These are phyloP conservation scores for Turdus rufiventris DNA, from an alignment of 2,113 vertebrate genomes.

Conservation along the genomic window DNA sequence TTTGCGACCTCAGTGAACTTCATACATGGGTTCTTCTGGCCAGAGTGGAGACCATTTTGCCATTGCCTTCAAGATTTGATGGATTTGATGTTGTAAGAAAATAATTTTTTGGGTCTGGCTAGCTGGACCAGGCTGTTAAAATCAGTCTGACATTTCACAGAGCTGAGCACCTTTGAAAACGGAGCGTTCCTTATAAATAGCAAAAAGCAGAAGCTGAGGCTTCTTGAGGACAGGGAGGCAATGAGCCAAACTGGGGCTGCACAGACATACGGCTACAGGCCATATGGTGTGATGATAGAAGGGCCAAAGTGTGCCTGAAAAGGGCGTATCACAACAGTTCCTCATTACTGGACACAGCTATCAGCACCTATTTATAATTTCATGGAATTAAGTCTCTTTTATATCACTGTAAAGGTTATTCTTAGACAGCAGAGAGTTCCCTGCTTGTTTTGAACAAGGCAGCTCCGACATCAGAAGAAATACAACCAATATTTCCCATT, in stretches of 20 bases:
- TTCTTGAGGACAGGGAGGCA: not conserved
- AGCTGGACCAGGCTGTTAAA: not conserved
- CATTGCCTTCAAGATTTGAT: not conserved
- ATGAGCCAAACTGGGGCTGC: not conserved
- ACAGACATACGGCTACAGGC: not conserved
- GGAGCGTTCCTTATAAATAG: not conserved
- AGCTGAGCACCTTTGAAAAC: not conserved
- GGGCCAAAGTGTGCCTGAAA: not conserved
- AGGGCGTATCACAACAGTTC: not conserved
- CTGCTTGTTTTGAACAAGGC: not conserved
- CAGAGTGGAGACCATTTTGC: not conserved
- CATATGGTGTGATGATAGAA: not conserved
- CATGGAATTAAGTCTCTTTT: not conserved
- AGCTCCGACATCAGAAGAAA: not conserved
- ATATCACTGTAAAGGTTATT: not conserved
- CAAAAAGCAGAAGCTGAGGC: not conserved
- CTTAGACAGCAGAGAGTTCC: not conserved
- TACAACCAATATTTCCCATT: not conserved
- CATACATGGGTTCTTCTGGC: not conserved
- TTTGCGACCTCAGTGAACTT: not conserved
- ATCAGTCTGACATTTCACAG: not conserved
- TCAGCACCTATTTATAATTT: not conserved
- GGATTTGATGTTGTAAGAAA: not conserved
- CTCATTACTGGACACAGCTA: not conserved
- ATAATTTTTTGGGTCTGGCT: not conserved